Conservation (phyloP, 23 tunicate genomes). For the Corella eumyota region DNA sequence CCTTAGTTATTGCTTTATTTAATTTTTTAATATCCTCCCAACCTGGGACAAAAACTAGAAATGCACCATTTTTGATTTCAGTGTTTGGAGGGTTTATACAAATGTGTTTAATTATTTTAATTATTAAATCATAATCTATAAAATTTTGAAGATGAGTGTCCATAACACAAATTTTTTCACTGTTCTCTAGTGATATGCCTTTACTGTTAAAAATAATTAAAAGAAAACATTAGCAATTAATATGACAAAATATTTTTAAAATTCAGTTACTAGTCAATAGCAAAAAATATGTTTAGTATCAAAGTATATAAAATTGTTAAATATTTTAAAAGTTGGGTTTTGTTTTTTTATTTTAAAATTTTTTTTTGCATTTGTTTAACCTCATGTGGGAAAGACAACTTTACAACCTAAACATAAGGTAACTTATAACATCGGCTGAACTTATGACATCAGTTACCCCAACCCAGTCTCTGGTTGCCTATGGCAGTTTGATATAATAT, state of each 20-base stretch:
- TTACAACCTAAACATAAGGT: too few species aligned
- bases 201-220: not conserved
- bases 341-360: not conserved
- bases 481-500: too few species aligned
- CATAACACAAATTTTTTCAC: conserved; percentile 37
- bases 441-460: too few species aligned
- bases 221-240: not conserved
- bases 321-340: not conserved
- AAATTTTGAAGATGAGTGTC: conserved; percentile 52
- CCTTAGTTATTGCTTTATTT: conserved; percentile 15
- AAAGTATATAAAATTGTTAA: not conserved
- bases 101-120: conserved; percentile 34
- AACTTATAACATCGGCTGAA: too few species aligned
- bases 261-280: too few species aligned
- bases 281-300: not conserved
- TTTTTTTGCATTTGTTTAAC: too few species aligned
- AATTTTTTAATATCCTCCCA: conserved; percentile 72
- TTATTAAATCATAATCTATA: conserved; percentile 37
- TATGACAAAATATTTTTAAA: too few species aligned
- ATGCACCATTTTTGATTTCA: conserved; percentile 29
- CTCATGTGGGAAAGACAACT: too few species aligned
- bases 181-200: not conserved
- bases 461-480: too few species aligned
- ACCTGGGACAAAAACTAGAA: conserved; percentile 70
- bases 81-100: not conserved